Evolutionary conservation across 35 echinoderm and acorn worm genomes (phyloP), one percentile per base, ranked within the genome.

Genomic region (Heliocidaris tuberculata): DNA sequence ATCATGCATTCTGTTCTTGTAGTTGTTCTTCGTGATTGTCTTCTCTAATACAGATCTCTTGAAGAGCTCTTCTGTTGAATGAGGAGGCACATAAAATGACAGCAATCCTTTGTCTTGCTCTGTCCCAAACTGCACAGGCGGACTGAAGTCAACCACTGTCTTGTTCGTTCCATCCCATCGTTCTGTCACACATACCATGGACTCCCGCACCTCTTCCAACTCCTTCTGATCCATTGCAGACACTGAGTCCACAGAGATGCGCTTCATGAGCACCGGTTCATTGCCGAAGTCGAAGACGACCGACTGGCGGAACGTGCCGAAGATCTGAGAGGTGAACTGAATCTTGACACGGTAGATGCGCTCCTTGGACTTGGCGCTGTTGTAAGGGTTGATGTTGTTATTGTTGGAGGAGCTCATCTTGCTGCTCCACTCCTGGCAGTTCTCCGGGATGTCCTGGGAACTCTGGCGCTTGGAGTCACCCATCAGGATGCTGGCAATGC

Each of bases 281-380:
- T 48, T 88, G 30, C 98, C 98, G 60, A 99, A 97, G 94, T 99
- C 98, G 35, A 99, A 99, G 59, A 99, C 94, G 60, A 99, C 92
- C 31, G 97, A 99, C 94, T 99, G 98, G 11, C 97, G 98, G 94
- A 99, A 99, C 15, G 98, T 99, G 86, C 98, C 98, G 87, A 97
- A 99, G 56, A 99, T 99, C 95, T 99, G 96, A 27, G 98, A 99
- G 49, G 98, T 99, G 50, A 99, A 99, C 56, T 96, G 95, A 13
- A 99, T 93, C 92, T 99, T 99, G 92, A 99, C 93, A 12, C 98
- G 95, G 94, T 99, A 99, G 78, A 97, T 93, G 47, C 95, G 95
- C 85, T 99, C 98, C 86, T 96, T 97, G 88, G 94, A 90, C 90
- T 96, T 96, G 48, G 60, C 56, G 60, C 85, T 95, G 94, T 86